Base-by-base conservation (phyloP, 2,888 invertebrate genomes). In the Dione juno region DNA sequence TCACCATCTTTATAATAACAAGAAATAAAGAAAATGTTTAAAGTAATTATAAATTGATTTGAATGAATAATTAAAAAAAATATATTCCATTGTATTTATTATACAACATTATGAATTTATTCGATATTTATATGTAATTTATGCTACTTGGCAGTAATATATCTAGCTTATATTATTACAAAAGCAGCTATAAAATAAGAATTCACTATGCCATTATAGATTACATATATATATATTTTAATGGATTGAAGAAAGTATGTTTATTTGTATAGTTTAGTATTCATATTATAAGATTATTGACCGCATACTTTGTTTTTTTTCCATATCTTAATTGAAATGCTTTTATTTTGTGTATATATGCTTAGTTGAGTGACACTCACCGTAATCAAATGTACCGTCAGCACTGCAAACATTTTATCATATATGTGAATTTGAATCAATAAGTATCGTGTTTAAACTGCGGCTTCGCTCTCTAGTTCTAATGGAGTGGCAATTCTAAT, bases 211-310 rank as follows among this genome's bases (percentile, higher is more conserved):
- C 8, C 11, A n/a, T 16, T 37, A 54, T 35, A 54, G n/a, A 53
- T 28, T 19, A 48, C n/a, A 48, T 48, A 48, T 16, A n/a, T n/a
- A n/a, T n/a, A n/a, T 48, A 10, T 10, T 19, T 50, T 50, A 10
- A 50, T 50, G 0, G 8, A n/a, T 48, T 54, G 16, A 16, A 54
- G 54, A 54, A 54, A 54, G 16, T 16, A 16, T 54, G 10, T 35
- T 37, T 54, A n/a, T 54, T 28, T 54, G 9, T 54, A 35, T 54
- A n/a, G n/a, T 54, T n/a, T n/a, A 35, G n/a, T 54, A n/a, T 54
- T 54, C 10, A 35, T 35, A 35, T 54, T 6, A 54, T 37, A n/a
- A 37, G 35, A 37, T 37, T 37, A 54, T 54, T 37, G 37, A 37
- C 16, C 10, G 10, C 16, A 10, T 54, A 54, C 14, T 16, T 28